Base-by-base conservation (phyloP, 2,888 invertebrate genomes). In the Psylliodes chrysocephalus region DNA sequence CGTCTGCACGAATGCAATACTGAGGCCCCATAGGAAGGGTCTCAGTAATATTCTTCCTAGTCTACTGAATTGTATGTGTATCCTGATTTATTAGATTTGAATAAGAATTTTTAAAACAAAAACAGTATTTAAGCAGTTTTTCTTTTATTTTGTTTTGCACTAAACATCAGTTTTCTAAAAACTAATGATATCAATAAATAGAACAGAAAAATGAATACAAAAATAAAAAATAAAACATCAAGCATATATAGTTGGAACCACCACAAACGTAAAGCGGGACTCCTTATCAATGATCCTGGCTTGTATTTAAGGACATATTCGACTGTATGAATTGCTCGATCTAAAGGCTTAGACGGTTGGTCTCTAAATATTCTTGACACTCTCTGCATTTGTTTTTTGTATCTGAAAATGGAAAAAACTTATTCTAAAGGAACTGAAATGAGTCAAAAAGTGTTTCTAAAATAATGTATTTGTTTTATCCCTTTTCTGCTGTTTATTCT, bases 281-380 rank as follows among this genome's bases (percentile, higher is more conserved):
- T 44, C 17, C 44, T 44, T 8, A 44, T 17, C 1, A 19, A 44
- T 18, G 15, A 6, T 14, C 44, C 44, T 19, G 44, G 44, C 17
- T 19, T 44, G 14, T 49, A 49, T 49, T 49, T 49, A 25, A 49
- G n/a, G 7, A 49, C 49, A 49, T 25, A 25, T 10, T 49, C 25
- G 12, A 28, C 12, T 4, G 28, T 15, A 19, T 56, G 33, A 0
- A 56, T 18, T 1, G 56, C 56, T 25, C 44, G 1, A 19, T 56
- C 56, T 18, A 56, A 19, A 14, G 56, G 56, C 10, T 46, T 17
- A 1, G 30, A 19, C 2, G 56, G n/a, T 46, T 44, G 33, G 18
- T 56, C 56, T 56, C 46, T 56, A 14, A 56, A 46, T 46, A 56
- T 46, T 25, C 19, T 12, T 1, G 56, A 56, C 15, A 46, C 12